phyloP scores from a whole-genome alignment of 2,888 invertebrate species.

The Drosophila silvestris region DNA sequence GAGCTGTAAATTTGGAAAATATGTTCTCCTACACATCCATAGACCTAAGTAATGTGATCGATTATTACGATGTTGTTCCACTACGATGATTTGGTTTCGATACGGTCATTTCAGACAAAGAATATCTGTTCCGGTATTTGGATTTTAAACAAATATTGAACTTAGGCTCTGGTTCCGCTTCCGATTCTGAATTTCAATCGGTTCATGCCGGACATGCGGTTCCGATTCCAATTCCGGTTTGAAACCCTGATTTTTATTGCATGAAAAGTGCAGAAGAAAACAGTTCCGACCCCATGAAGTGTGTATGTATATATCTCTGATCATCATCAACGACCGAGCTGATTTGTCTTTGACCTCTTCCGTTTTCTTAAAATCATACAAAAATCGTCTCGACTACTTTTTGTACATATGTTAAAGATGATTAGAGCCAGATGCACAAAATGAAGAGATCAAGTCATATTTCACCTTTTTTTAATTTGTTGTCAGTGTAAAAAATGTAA shows the following conservation, averaged over 20 bases:
- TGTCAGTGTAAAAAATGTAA: not conserved
- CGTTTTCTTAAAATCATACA: not conserved
- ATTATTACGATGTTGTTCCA: not conserved
- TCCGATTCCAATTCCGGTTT: not conserved
- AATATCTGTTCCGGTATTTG: not conserved
- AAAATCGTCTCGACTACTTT: not conserved
- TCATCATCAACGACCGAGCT: too few relatives aligned
- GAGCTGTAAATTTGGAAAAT: not conserved
- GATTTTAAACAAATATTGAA: not conserved
- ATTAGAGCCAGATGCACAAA: not conserved
- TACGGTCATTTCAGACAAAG: not conserved
- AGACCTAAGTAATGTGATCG: not conserved
- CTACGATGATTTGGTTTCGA: not conserved
- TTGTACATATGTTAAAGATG: not conserved
- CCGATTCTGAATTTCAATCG: not conserved
- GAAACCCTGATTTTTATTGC: not conserved
- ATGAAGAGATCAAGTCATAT: not conserved
- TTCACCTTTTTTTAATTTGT: not conserved
- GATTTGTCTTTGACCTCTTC: too few relatives aligned
- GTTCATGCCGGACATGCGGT: not conserved
- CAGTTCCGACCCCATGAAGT: too few relatives aligned
- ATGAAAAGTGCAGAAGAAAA: not conserved
- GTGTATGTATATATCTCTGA: too few relatives aligned
- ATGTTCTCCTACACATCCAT: not conserved
- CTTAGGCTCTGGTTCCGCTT: not conserved